Evolutionary conservation across 2,113 vertebrate genomes (phyloP).

Genomic region (Saguinus midas): DNA sequence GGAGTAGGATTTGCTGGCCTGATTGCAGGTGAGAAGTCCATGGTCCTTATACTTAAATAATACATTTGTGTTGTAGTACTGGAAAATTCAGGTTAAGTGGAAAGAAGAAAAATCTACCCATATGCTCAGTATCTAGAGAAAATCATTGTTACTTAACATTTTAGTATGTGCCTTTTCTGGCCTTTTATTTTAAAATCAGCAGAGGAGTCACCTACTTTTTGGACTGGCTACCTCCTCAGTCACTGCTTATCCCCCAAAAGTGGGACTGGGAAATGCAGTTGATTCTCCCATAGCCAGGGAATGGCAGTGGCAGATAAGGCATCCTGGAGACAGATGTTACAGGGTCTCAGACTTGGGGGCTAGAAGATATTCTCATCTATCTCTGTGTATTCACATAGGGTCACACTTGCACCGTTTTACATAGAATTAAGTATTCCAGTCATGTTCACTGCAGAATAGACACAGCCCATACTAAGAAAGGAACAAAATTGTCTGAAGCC

Average conservation of each 20-base stretch:
- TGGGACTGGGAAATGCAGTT: neutral
- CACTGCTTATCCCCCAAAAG: neutral
- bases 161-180: constrained; percentile 16
- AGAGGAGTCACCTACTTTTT: neutral
- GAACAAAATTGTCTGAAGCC: neutral
- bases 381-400: constrained; percentile 7
- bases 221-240: neutral
- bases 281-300: neutral
- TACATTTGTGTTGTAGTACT: neutral
- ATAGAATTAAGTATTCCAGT: constrained; percentile 2
- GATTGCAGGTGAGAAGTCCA: neutral
- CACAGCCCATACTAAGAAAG: neutral
- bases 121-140: neutral
- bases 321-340: neutral
- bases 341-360: neutral
- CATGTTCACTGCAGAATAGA: constrained; percentile 10
- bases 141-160: neutral
- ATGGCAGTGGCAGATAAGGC: neutral
- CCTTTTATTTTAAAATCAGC: constrained; percentile 27
- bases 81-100: neutral
- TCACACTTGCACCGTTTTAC: constrained; percentile 8
- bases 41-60: neutral
- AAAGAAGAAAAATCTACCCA: constrained; percentile 16
- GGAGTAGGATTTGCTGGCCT: neutral
- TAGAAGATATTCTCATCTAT: constrained; percentile 26